Percentiles rank a stretch among this genome's conserved stretches.
These are phyloP conservation scores for Pelvicachromis taeniatus DNA, from an alignment of 2,113 vertebrate species.

Conservation along the genomic window DNA sequence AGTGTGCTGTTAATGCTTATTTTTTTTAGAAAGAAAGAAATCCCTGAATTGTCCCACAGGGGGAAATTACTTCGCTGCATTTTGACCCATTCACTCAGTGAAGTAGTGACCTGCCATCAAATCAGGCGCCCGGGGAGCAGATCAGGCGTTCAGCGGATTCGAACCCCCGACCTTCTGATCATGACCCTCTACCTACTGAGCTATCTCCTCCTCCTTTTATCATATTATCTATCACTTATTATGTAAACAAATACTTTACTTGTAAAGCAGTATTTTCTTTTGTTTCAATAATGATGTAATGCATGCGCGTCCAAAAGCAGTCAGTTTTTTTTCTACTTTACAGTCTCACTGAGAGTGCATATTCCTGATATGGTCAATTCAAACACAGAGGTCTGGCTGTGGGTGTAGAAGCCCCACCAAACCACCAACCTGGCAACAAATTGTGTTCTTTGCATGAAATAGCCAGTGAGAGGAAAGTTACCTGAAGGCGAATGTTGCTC, in stretches of 20 bases:
- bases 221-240: neutral
- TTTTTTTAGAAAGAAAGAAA: too few species aligned
- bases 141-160: too few species aligned
- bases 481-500: neutral
- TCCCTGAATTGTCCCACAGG: too few species aligned
- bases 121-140: too few species aligned
- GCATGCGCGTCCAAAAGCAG: neutral
- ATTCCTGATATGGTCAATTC: rapidly evolving
- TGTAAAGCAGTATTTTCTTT: neutral
- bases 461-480: neutral
- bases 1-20: neutral
- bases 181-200: too few species aligned
- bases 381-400: neutral
- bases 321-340: neutral
- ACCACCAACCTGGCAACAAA: neutral
- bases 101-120: too few species aligned
- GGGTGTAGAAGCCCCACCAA: neutral
- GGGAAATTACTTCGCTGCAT: too few species aligned
- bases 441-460: neutral
- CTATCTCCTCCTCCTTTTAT: too few species aligned
- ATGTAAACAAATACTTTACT: neutral
- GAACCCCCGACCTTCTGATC: too few species aligned
- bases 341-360: neutral
- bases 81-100: too few species aligned
- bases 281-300: neutral